Percentiles rank a stretch among this genome's conserved stretches.
These are phyloP conservation scores for Gila robusta DNA, from an alignment of 2,797 vertebrate species.

Conservation along the genomic window DNA sequence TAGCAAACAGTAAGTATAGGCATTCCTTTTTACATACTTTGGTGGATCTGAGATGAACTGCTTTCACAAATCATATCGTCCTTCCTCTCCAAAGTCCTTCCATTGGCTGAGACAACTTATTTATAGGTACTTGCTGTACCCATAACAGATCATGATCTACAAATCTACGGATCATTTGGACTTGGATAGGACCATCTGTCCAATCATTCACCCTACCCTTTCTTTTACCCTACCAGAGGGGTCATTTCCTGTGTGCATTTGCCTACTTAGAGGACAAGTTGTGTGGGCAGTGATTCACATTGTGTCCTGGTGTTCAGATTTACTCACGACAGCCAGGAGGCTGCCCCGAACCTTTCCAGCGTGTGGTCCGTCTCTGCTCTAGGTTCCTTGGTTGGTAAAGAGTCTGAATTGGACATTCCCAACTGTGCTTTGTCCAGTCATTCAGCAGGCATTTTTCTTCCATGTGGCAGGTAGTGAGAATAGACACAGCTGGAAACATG, in stretches of 20 bases:
- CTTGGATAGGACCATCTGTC: background rate
- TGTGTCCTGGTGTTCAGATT: conserved; percentile 20
- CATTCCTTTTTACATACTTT: background rate
- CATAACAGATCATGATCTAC: background rate
- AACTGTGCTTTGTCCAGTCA: conserved; percentile 29
- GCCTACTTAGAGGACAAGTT: background rate
- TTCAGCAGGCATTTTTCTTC: conserved; percentile 1
- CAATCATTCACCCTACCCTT: background rate
- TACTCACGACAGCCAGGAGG: background rate
- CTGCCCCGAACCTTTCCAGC: conserved; percentile 1
- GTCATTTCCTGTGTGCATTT: background rate
- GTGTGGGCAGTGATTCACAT: conserved; percentile 4
- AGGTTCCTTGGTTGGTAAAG: conserved; percentile 19
- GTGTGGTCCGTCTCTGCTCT: conserved; percentile 9
- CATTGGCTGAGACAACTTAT: background rate
- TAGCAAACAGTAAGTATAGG: background rate
- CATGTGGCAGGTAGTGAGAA: conserved; percentile 23
- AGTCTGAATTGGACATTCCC: conserved; percentile 34
- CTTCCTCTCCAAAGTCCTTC: background rate
- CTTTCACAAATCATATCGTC: background rate
- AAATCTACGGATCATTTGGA: background rate
- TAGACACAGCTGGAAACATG: background rate
- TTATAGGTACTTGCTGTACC: background rate
- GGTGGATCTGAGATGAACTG: background rate
- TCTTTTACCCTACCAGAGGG: background rate